Base-by-base conservation (phyloP, 2,113 vertebrate species). In the Choloepus hoffmanni region DNA sequence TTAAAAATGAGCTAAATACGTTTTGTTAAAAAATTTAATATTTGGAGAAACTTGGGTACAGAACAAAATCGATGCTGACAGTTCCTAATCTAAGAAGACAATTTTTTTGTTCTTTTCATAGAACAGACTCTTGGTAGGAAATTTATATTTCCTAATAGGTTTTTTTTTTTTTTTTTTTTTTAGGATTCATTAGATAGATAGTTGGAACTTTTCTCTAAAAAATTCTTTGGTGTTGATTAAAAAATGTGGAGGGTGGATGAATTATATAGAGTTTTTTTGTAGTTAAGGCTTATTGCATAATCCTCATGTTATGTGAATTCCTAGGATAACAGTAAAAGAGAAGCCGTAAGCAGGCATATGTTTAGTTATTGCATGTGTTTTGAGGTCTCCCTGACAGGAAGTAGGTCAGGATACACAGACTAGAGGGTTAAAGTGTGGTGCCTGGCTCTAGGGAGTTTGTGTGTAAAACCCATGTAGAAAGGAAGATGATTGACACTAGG, bases 281-380 rank as follows among this genome's bases (percentile, higher is more conserved):
- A 11, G 30, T 43, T 36, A 1, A 30, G 15, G 19, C n/a, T 65
- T 73, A 10, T 60, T 55, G 23, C 15, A 30, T 24, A 79, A 14
- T 67, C 45, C 62, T 84, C 9, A 1, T 8, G 23, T 72, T 16
- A 18, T 7, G 1, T 21, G 16, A 81, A n/a, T 65, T 88, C 23
- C 28, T 63, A 11, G 63, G 8, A 26, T 86, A n/a, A 24, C 0
- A 1, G 3, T 10, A 5, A 15, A 23, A 72, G 68, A 48, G 10
- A 7, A 21, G 18, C 40, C 14, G 30, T 15, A 7, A 16, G n/a
- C 7, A 26, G 40, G 8, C 0, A 0, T 26, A 7, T 18, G 9
- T 78, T 53, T 40, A 5, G 19, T 6, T 85, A 40, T 23, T 24
- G 33, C 67, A 2, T 40, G 10, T 28, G 11, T 8, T 1, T 3